Percentiles rank a stretch among this genome's conserved stretches.
Evolutionary conservation across 37 sponge, comb jelly and placozoan species (phyloP).

Genomic region (Chondrosia reniformis): DNA sequence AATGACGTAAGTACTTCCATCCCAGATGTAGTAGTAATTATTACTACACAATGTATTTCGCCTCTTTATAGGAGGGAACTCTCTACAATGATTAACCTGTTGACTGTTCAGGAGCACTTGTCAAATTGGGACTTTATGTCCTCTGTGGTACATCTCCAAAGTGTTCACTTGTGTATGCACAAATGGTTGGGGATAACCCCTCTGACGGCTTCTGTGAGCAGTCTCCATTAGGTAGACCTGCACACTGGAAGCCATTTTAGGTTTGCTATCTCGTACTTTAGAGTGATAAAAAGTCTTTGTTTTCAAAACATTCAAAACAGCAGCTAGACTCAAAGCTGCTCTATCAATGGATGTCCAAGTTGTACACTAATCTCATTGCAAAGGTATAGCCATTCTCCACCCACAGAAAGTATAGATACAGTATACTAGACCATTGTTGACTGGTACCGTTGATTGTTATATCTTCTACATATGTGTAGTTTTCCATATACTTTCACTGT

Average conservation of each 20-base stretch:
- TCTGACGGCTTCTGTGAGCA: not conserved
- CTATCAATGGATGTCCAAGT: slow-evolving; percentile 11
- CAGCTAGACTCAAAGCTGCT: not conserved
- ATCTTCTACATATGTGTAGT: not conserved
- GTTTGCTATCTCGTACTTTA: no score
- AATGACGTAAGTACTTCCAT: no score
- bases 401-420: no score
- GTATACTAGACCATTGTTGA: no score
- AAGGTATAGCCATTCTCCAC: no score
- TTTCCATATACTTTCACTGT: slow-evolving; percentile 4
- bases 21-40: no score
- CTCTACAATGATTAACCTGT: not conserved
- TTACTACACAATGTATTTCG: not conserved
- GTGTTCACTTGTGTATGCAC: not conserved
- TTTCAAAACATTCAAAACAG: not conserved
- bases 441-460: no score
- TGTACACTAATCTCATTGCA: not conserved
- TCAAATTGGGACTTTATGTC: not conserved
- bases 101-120: not conserved
- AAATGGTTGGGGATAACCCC: not conserved
- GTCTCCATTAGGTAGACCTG: not conserved
- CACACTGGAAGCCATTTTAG: no score
- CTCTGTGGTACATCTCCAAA: not conserved
- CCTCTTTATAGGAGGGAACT: not conserved
- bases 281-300: not conserved